Evolutionary conservation across 2,113 vertebrate species (phyloP).

Genomic region (Oenanthe oenanthe): DNA sequence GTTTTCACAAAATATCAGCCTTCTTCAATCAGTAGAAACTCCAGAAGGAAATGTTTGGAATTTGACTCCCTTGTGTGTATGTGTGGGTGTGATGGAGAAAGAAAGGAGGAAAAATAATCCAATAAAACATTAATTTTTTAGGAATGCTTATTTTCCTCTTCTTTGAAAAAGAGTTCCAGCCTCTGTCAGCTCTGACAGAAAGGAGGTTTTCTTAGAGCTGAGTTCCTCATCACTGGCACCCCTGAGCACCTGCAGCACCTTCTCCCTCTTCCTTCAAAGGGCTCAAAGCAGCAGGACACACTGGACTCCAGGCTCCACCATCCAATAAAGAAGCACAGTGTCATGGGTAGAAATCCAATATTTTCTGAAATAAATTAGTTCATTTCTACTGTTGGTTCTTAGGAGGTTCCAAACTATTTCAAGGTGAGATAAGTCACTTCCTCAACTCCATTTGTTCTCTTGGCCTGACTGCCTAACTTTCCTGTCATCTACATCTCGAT

Average conservation of each 20-base stretch:
- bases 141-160: neutral
- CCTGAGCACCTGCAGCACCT: neutral
- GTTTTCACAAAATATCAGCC: neutral
- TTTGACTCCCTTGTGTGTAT: neutral
- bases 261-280: neutral
- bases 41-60: neutral
- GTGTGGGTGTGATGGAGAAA: neutral
- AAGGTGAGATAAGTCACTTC: neutral
- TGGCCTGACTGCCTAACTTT: neutral
- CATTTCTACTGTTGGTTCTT: neutral
- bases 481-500: neutral
- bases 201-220: neutral
- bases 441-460: neutral
- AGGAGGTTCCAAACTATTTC: neutral
- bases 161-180: neutral
- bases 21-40: neutral
- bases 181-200: neutral
- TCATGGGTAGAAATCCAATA: neutral
- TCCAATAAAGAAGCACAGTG: neutral
- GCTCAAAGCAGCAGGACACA: neutral
- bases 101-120: neutral
- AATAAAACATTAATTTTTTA: neutral
- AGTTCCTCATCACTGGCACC: neutral
- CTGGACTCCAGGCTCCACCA: neutral
- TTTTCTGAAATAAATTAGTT: neutral